Conservation (phyloP, 2,888 invertebrate genomes). For the Apocheima hispidaria region DNA sequence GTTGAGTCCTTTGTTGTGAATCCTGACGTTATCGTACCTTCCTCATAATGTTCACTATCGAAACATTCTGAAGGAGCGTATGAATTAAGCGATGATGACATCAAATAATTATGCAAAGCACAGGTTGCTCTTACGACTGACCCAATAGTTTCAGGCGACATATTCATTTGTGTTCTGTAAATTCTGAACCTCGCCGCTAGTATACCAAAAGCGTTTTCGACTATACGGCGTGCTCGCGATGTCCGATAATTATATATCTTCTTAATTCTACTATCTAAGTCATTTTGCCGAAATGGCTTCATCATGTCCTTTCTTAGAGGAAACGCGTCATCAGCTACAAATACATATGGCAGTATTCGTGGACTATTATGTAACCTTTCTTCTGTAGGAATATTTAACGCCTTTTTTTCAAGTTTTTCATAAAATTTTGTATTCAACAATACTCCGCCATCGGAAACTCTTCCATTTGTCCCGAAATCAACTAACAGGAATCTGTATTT, state of each 20-base stretch:
- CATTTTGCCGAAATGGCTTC: conserved; percentile 23
- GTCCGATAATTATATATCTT: conserved; percentile 12
- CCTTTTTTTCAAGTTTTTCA: conserved; percentile 28
- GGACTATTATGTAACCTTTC: conserved; percentile 6
- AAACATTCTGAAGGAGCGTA: background rate
- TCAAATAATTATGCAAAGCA: conserved; percentile 2
- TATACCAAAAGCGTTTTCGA: conserved; percentile 16
- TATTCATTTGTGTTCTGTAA: conserved; percentile 10
- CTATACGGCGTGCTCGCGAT: conserved; percentile 18
- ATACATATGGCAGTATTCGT: conserved; percentile 27
- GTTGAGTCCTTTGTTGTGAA: background rate
- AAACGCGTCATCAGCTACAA: conserved; percentile 40
- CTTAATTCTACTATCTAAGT: conserved; percentile 5
- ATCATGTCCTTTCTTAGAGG: conserved; percentile 29
- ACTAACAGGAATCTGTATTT: conserved; percentile 30
- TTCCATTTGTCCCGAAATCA: conserved; percentile 36
- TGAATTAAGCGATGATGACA: background rate
- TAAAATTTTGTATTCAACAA: conserved; percentile 34
- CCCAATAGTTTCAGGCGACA: background rate
- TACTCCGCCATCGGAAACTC: conserved; percentile 35
- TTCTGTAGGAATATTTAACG: conserved; percentile 19
- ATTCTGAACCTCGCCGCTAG: conserved; percentile 11
- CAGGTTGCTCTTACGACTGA: conserved; percentile 12
- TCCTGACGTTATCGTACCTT: background rate
- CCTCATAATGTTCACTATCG: background rate